Base-by-base conservation (phyloP, 2,113 vertebrate genomes). In the Nothocercus julius region DNA sequence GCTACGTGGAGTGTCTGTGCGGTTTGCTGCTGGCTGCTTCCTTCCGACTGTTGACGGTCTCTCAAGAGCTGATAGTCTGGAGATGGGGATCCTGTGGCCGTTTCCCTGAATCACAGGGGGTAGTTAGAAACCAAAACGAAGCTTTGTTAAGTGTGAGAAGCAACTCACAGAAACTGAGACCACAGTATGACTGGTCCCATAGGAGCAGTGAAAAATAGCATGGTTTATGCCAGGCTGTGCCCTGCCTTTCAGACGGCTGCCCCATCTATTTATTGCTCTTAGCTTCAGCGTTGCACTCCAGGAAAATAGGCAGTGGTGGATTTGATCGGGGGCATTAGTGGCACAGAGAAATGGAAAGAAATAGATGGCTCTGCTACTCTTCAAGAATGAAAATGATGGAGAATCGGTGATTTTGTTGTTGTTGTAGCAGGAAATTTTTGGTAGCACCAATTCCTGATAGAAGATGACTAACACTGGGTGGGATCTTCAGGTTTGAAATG, bases 301-400 rank as follows among this genome's bases (percentile, higher is more conserved):
- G 93, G 89, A 95, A 97, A 95, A 95, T 90, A 87, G 4, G 1
- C 9, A 22, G 75, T 82, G 89, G 62, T 69, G 79, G 77, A 63
- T 96, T 96, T 96, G 76, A 92, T 94, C 34, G 91, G 92, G 95
- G 84, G 91, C 85, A 70, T 81, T 85, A 96, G 68, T 93, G 54
- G 38, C 47, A 78, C 91, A 89, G 87, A 67, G 66, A 92, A 83
- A 32, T 62, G 96, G 74, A 92, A 93, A 92, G 63, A 88, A 59
- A 68, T 45, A 77, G 82, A 38, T 85, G 30, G 36, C 70, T 91
- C 9, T 82, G 73, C 32, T 92, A 94, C 24, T 69, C 84, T 82
- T 58, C 84, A 94, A 92, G 72, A 85, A 81, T 21, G 28, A 86
- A 56, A 81, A 49, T 83, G 42, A 82, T 28, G 88, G 66, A 47